phyloP scores from a whole-genome alignment of 2,797 vertebrate genomes.

The Monodelphis domestica region DNA sequence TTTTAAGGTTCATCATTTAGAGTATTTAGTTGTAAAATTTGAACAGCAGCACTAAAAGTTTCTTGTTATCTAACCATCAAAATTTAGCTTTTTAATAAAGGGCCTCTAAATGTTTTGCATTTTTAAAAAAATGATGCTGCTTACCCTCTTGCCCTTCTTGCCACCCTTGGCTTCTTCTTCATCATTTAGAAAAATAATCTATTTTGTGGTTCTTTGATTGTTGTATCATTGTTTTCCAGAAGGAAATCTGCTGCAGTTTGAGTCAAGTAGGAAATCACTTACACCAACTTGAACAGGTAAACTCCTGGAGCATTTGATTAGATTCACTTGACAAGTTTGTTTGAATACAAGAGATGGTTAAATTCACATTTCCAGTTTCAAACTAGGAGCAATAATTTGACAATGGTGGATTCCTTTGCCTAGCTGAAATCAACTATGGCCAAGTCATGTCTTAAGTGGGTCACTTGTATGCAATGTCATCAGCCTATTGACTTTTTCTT shows the following conservation, averaged over 20 bases:
- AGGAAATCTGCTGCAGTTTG: neutral
- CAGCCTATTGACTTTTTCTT: conserved; percentile 8
- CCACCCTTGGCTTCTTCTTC: neutral
- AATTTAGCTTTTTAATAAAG: conserved; percentile 6
- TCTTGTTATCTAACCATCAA: neutral
- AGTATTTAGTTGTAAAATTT: conserved; percentile 55
- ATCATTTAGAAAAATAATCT: conserved; percentile 4
- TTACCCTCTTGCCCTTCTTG: neutral
- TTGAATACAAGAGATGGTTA: conserved; percentile 37
- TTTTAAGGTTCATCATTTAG: conserved; percentile 1
- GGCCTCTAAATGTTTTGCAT: neutral
- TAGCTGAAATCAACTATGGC: conserved; percentile 49
- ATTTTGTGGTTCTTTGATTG: neutral
- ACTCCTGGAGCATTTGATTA: conserved; percentile 25
- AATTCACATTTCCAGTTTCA: conserved; percentile 60
- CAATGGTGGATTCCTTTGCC: neutral
- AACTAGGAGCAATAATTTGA: neutral
- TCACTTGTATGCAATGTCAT: neutral
- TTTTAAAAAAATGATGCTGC: neutral
- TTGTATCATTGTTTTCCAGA: neutral
- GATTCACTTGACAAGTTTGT: neutral
- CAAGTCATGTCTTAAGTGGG: conserved; percentile 29
- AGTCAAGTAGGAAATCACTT: neutral
- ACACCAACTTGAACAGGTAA: conserved; percentile 45
- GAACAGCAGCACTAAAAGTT: neutral